Conservation (phyloP, 92 coral and sea anemone species). For the Epizoanthus stellaris region DNA sequence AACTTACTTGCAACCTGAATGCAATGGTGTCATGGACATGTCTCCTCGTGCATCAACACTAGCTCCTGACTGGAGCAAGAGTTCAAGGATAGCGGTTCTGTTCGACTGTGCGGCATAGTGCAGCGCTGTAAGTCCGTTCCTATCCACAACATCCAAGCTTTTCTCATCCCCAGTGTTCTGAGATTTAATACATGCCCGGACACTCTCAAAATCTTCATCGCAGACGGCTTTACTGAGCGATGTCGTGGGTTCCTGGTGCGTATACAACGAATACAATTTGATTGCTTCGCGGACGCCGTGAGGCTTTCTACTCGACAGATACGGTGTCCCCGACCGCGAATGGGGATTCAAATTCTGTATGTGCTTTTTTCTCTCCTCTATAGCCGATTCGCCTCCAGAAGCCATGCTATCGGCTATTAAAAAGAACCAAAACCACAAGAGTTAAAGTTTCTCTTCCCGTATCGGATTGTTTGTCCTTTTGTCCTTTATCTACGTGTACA, state of each 20-base stretch:
- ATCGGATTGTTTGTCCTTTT: no score
- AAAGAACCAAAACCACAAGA: neutral
- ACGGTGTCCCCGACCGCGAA: constrained; percentile 26
- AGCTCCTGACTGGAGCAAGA: constrained; percentile 27
- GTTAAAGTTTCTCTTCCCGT: neutral
- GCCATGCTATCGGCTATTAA: constrained; percentile 2
- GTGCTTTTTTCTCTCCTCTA: neutral
- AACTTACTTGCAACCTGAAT: constrained; percentile 38
- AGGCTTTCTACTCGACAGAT: constrained; percentile 5
- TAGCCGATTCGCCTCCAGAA: neutral
- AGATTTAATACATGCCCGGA: neutral
- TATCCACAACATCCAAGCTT: constrained; percentile 10
- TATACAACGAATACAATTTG: constrained; percentile 31
- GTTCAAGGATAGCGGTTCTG: constrained; percentile 24
- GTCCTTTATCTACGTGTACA: no score
- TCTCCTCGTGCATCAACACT: constrained; percentile 18
- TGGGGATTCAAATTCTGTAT: neutral
- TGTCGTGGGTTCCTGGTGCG: constrained; percentile 19
- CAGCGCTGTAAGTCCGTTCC: constrained; percentile 28
- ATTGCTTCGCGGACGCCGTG: constrained; percentile 40
- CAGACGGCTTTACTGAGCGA: constrained; percentile 36
- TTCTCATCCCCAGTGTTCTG: neutral
- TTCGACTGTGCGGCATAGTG: constrained; percentile 35
- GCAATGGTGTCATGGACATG: constrained; percentile 5
- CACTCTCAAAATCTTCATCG: constrained; percentile 13